Evolutionary conservation across 1,140 invertebrate genomes (phyloP).

Genomic region (Drosophila leontia): DNA sequence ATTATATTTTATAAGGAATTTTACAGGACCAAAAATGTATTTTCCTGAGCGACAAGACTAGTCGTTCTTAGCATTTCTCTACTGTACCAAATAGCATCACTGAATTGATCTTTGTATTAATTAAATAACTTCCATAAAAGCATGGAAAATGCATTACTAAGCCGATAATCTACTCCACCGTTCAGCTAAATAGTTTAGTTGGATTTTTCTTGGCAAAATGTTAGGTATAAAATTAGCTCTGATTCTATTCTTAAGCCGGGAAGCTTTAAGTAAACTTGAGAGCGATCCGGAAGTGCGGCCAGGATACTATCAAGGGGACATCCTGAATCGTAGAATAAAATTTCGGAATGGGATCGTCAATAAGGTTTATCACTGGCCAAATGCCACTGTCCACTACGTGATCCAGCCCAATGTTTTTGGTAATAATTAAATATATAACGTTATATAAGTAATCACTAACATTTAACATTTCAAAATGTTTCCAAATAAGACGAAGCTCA

Average conservation of each 20-base stretch:
- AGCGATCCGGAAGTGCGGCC: conserved; percentile 35
- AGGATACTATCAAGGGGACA: conserved; percentile 49
- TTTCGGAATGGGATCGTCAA: conserved; percentile 87
- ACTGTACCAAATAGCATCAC: too few relatives aligned
- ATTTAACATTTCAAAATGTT: background rate
- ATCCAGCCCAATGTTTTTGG: conserved; percentile 84
- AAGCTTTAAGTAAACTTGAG: background rate
- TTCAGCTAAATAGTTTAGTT: background rate
- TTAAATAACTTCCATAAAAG: background rate
- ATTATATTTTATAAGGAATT: too few relatives aligned
- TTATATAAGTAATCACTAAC: background rate
- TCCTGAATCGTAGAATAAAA: background rate
- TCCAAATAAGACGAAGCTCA: conserved; percentile 12
- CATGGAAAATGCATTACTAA: conserved; percentile 7
- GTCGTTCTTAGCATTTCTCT: background rate
- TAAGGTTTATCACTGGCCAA: conserved; percentile 86
- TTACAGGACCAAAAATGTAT: background rate
- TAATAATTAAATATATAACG: background rate
- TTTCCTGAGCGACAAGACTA: background rate
- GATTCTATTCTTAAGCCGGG: background rate
- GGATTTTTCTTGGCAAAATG: background rate
- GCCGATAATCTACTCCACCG: background rate
- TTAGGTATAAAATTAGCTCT: background rate
- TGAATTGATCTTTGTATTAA: background rate
- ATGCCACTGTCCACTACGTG: conserved; percentile 87